Evolutionary conservation across 2,888 invertebrate species (phyloP), one percentile per base, ranked within the genome.

Genomic region (Cacoxenus indagator): DNA sequence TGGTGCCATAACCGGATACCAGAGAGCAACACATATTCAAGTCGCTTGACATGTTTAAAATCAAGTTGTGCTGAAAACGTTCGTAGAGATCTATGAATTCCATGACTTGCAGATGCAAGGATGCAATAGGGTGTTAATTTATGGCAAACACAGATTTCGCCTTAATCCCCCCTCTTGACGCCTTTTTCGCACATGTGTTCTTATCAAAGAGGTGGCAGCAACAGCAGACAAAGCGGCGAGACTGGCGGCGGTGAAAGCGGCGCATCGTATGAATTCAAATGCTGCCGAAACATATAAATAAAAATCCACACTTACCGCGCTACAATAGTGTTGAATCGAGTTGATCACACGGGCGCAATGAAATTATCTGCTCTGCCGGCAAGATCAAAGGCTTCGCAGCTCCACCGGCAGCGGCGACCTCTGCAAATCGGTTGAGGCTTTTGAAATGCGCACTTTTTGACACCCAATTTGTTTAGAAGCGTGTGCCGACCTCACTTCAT

Each of bases 381-480:
- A 81, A 78, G 82, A 82, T 82, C 19, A 81, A 81, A 78, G 78
- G 48, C 61, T 9, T 19, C 26, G 37, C 64, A 5, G 17, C 46
- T 22, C 22, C 64, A 31, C 48, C 27, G 57, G 59, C 51, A 54
- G 54, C 54, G 37, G 57, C 57, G n/a, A 57, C 73, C 46, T 76
- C 77, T 75, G 82, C 77, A 78, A 81, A 82, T 78, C 75, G 82
- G 82, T 80, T 77, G 80, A 83, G 75, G 83, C 83, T 83, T 83
- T 83, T 83, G 79, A 84, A 81, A 81, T 79, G 78, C 81, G 79
- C 79, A 82, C 81, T 84, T 83, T 83, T 84, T 83, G 82, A 82
- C 82, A 83, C 84, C 82, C 84, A 84, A 84, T 84, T 84, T 83
- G 84, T 81, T 84, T 79, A 83, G 82, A 81, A 78, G 78, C 77